Base-by-base conservation (phyloP, 2,113 vertebrate species). In the Calypte anna region DNA sequence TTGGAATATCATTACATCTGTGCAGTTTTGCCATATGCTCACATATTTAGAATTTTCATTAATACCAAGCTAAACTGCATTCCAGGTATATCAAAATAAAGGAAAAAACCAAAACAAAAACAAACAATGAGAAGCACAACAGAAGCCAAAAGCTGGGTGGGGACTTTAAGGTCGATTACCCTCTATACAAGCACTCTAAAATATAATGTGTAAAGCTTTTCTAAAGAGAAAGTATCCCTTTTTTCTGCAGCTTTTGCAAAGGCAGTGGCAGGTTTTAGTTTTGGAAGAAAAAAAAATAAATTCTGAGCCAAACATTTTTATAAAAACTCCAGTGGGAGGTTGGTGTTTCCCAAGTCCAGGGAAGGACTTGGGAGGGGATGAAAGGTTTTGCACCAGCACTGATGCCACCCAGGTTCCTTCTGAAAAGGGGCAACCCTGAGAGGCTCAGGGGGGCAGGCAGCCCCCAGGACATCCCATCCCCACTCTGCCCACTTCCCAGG, bases 1-100 rank as follows among this genome's bases (percentile, higher is more conserved):
- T 97, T 96, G 95, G 95, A 96, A 96, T 95, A 98, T 98, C 95
- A 96, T 98, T 98, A 98, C 97, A 97, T 98, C 98, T 98, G 98
- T 98, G 98, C 98, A 98, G 98, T 97, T 98, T 97, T 98, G 98
- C 97, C 97, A 96, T 97, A 98, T 96, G 94, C 96, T 97, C 97
- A 96, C 70, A 97, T 95, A 86, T 96, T 97, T 97, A 96, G 91
- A 93, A 96, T 96, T 96, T 96, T 85, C 83, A 97, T 94, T 89
- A 98, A 98, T 98, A 97, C 97, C 97, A 97, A 96, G 97, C 97
- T 97, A 96, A 98, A 98, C 97, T 98, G 98, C 98, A 98, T 98
- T 98, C 96, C 96, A 95, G 97, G 86, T 93, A 96, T 97, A 97
- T 86, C 84, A 97, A 97, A 97, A 97, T 94, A 97, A 98, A 97